A percentile compares a stretch with the other conserved stretches of the same genome.
These are phyloP conservation scores for Bombus haemorrhoidalis DNA, from an alignment of 1,140 invertebrate species.

Conservation along the genomic window DNA sequence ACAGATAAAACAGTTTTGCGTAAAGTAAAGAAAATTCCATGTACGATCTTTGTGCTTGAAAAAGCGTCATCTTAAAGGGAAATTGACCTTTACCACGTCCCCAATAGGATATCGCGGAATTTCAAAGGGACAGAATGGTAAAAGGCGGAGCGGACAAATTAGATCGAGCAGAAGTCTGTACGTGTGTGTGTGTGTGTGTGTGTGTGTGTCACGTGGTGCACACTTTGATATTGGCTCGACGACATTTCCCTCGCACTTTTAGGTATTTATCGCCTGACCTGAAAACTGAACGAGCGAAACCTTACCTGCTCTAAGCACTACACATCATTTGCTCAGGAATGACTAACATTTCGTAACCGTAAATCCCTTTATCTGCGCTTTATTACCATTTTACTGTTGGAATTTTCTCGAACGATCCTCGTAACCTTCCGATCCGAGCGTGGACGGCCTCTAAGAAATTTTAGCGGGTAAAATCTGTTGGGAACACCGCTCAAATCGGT, in stretches of 20 bases:
- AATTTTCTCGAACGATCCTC: neutral
- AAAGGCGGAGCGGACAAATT: constrained; percentile 5
- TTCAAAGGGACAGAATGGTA: neutral
- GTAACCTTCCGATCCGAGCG: neutral
- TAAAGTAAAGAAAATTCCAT: neutral
- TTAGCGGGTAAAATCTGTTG: neutral
- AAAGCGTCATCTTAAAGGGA: neutral
- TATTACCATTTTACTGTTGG: neutral
- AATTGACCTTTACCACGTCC: constrained; percentile 10
- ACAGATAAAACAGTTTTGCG: neutral
- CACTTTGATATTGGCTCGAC: neutral
- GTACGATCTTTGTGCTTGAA: neutral
- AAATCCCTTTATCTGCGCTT: constrained; percentile 27
- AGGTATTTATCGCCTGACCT: constrained; percentile 48
- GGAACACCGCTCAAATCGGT: too few relatives aligned
- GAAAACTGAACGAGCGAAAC: constrained; percentile 47
- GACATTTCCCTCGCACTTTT: constrained; percentile 35
- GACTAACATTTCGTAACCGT: constrained; percentile 35
- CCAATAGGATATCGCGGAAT: neutral
- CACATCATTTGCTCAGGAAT: constrained; percentile 16
- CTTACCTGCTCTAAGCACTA: constrained; percentile 5
- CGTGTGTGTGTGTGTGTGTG: neutral
- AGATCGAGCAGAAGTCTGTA: neutral
- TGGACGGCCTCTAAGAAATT: neutral
- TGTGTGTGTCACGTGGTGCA: too few relatives aligned